Evolutionary conservation across 2,888 invertebrate genomes (phyloP), one percentile per base, ranked within the genome.

Genomic region (Orchesellides sinensis): DNA sequence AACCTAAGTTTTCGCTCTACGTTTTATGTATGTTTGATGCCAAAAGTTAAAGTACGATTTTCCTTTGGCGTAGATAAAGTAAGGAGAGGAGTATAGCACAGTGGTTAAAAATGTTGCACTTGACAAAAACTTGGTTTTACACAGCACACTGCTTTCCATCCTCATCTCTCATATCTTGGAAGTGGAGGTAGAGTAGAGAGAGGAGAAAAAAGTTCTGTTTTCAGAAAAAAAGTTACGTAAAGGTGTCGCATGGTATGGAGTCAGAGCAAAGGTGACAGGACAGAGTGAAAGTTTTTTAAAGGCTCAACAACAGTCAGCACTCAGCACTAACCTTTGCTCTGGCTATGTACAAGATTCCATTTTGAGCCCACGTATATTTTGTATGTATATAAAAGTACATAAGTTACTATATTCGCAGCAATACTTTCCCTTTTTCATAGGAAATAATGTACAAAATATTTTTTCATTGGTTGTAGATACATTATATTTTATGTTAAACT

Each of bases 201-300:
- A 40, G 59, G 74, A n/a, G 63, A 79, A n/a, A n/a, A n/a, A 70
- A 69, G 78, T 73, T 63, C n/a, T n/a, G n/a, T n/a, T n/a, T n/a
- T n/a, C n/a, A 21, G 17, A 21, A 52, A 52, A 10, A 52, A 52
- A 21, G 19, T n/a, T n/a, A n/a, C n/a, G n/a, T 63, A 59, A 73
- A 73, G 63, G 63, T 79, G 78, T 79, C 70, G 70, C 59, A 14
- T 23, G 47, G 59, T 54, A 29, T 66, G 19, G 59, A 68, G 61
- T 32, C 32, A 66, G 78, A 69, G 78, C 54, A 78, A 56, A 69
- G 69, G 69, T 70, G 78, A 79, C 63, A 66, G 66, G 14, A 10
- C 6, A 63, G n/a, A n/a, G n/a, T n/a, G n/a, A 79, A 79, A 70
- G 49, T 79, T 79, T 70, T 40, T 79, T n/a, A n/a, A n/a, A n/a